Evolutionary conservation across 2,113 vertebrate species (phyloP), one percentile per base, ranked within the genome.

Genomic region (Elephas maximus): DNA sequence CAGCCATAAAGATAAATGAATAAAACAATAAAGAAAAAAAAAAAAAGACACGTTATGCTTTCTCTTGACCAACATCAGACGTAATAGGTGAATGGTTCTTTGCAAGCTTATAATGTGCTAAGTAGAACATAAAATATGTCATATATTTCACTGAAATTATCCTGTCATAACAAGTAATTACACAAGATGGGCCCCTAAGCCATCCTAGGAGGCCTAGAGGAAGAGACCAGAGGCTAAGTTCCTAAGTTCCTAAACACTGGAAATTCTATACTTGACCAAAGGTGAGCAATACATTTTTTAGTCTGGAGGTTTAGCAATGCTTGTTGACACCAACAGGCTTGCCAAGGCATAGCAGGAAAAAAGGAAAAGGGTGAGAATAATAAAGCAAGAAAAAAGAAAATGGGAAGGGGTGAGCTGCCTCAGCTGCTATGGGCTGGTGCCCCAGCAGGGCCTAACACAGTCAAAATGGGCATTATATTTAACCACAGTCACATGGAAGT

Each of bases 121-220:
- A 84, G 74, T 17, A 89, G n/a, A n/a, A 74, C 24, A 90, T 60
- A 94, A 60, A 23, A 30, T 48, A 1, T 87, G 30, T 91, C 23
- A 85, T 78, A 88, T 81, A 44, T 57, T 95, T 37, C 74, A 62
- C 20, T 86, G 86, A 95, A 95, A 88, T 96, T 28, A 92, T 51
- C 48, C 85, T 74, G 48, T 92, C 57, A 79, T 51, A 83, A 96
- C 84, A 83, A 67, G 23, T 71, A 76, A 60, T 90, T 30, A 62
- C 88, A 60, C 23, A 4, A 95, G 45, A 85, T 5, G 18, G 23
- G 10, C 26, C 11, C 5, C 14, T 76, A 76, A 41, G 28, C 20
- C 20, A 60, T 65, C 62, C 33, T 37, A 60, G 65, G 45, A 93
- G 48, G 48, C 11, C 53, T 63, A 51, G 37, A 51, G 48, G 90